These are phyloP conservation scores for Actinia tenebrosa DNA, from an alignment of 64 coral and sea anemone species.

Conservation along the genomic window DNA sequence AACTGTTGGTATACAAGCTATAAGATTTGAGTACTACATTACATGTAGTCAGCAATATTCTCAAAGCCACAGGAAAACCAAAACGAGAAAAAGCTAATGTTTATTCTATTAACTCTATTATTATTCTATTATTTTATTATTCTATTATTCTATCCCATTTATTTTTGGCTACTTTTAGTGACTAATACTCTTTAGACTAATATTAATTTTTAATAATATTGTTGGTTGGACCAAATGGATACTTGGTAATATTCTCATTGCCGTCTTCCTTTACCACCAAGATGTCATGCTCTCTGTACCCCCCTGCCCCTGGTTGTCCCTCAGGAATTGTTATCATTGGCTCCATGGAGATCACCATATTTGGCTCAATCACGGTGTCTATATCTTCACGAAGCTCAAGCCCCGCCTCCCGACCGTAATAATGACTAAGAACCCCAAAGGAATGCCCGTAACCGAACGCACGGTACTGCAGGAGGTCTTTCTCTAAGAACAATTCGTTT, in stretches of 20 bases:
- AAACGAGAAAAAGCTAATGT: too few species aligned
- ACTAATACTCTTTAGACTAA: too few species aligned
- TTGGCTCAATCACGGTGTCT: constrained; percentile 72
- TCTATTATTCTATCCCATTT: too few species aligned
- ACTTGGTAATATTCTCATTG: constrained; percentile 75
- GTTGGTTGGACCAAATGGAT: constrained; percentile 56
- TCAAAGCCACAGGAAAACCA: too few species aligned
- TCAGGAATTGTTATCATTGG: constrained; percentile 88
- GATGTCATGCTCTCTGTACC: constrained; percentile 92
- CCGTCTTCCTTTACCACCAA: constrained; percentile 64
- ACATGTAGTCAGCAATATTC: too few species aligned
- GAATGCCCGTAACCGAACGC: constrained; percentile 93
- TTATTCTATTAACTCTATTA: too few species aligned
- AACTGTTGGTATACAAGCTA: too few species aligned
- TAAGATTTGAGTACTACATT: too few species aligned
- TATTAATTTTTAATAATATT: constrained; percentile 67
- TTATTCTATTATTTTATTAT: too few species aligned
- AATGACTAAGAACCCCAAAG: constrained; percentile 84
- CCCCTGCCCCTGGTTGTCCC: constrained; percentile 70
- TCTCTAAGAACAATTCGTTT: constrained; percentile 70
- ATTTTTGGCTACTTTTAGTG: too few species aligned
- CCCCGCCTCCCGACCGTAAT: constrained; percentile 89
- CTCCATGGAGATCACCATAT: constrained; percentile 96
- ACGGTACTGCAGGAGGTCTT: constrained; percentile 73
- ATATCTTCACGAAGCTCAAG: constrained; percentile 84